Conservation (phyloP, 2,888 invertebrate species). For the Leptothorax acervorum region DNA sequence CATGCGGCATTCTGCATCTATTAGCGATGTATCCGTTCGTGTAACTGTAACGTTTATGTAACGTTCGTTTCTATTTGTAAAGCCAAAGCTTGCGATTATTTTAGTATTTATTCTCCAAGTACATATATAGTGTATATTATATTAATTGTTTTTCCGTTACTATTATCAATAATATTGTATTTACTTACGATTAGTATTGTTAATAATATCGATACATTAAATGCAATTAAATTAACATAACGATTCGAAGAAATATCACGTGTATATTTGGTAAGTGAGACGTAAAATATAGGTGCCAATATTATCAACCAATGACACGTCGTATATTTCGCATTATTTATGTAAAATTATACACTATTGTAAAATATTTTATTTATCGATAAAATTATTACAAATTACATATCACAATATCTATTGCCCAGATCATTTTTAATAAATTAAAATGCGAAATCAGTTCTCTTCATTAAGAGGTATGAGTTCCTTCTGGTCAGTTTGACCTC, state of each 20-base stretch:
- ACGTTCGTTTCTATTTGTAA: slow-evolving; percentile 61
- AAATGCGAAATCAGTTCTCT: no score
- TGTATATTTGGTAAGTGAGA: slow-evolving; percentile 81
- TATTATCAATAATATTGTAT: slow-evolving; percentile 62
- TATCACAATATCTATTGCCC: neutral
- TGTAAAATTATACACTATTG: slow-evolving; percentile 46
- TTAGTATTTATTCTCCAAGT: slow-evolving; percentile 75
- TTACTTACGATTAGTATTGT: slow-evolving; percentile 62
- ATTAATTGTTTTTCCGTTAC: slow-evolving; percentile 70
- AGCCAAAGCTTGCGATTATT: slow-evolving; percentile 73
- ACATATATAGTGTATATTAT: slow-evolving; percentile 68
- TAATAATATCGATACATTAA: slow-evolving; percentile 54
- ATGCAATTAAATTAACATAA: slow-evolving; percentile 4
- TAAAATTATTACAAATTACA: slow-evolving; percentile 71
- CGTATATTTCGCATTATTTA: slow-evolving; percentile 75
- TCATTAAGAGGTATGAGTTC: no score
- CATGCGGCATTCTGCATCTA: slow-evolving; percentile 22
- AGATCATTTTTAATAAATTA: neutral
- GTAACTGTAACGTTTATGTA: slow-evolving; percentile 61
- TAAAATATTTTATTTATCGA: slow-evolving; percentile 74
- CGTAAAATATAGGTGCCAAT: slow-evolving; percentile 84
- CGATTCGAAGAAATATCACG: slow-evolving; percentile 76
- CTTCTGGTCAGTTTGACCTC: no score
- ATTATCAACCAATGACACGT: slow-evolving; percentile 77
- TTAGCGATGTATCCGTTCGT: slow-evolving; percentile 58